These are phyloP conservation scores for Vanessa cardui DNA, from an alignment of 2,888 invertebrate genomes.

Conservation along the genomic window DNA sequence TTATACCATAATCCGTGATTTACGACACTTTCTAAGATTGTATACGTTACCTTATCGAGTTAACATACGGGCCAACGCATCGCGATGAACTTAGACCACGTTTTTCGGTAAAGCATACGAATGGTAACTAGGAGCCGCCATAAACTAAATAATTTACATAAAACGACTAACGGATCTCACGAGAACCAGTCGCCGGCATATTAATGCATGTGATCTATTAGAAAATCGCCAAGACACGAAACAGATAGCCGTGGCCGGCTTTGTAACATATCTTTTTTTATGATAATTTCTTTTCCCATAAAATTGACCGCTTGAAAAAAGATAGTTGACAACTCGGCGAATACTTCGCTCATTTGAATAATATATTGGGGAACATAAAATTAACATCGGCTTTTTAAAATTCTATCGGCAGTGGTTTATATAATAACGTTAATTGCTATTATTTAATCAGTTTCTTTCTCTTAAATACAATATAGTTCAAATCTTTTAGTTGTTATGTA, in stretches of 20 bases:
- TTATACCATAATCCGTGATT: conserved; percentile 57
- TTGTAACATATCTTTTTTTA: conserved; percentile 62
- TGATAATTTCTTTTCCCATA: conserved; percentile 66
- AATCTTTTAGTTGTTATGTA: no score
- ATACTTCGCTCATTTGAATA: conserved; percentile 56
- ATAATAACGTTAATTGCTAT: no score
- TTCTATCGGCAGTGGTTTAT: no score
- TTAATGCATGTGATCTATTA: conserved; percentile 81
- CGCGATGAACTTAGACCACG: conserved; percentile 39
- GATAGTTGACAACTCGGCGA: conserved; percentile 51
- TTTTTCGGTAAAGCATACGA: conserved; percentile 63
- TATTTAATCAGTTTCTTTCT: no score
- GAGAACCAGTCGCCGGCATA: conserved; percentile 73
- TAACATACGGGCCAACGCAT: conserved; percentile 43
- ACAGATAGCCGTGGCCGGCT: conserved; percentile 59
- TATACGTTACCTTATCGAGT: conserved; percentile 56
- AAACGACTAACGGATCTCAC: conserved; percentile 81
- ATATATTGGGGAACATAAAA: conserved; percentile 49
- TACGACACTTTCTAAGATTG: conserved; percentile 72
- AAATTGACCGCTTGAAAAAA: conserved; percentile 51
- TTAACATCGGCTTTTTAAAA: conserved; percentile 45
- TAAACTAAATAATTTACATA: conserved; percentile 80
- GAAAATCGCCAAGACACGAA: conserved; percentile 72
- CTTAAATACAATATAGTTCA: no score
- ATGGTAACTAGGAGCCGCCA: conserved; percentile 76